Evolutionary conservation across 2,888 invertebrate genomes (phyloP).

Genomic region (Hecatera dysodea): DNA sequence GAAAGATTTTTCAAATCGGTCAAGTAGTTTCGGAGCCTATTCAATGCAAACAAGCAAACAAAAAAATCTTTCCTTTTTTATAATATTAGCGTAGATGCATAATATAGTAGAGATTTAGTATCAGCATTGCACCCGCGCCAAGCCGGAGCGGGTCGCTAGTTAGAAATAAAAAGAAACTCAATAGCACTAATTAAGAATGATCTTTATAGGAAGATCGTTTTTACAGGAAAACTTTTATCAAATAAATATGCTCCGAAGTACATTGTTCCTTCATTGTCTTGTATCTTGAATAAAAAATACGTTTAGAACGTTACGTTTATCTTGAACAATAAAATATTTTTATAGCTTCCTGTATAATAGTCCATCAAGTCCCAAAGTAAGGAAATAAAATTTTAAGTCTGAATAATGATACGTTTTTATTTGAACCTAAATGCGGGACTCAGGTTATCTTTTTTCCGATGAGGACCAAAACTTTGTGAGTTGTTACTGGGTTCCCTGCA

Average conservation of each 20-base stretch:
- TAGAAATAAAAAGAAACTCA: too few species aligned
- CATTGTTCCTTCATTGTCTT: slow-evolving; percentile 25
- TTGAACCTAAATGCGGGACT: slow-evolving; percentile 10
- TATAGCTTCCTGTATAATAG: slow-evolving; percentile 38
- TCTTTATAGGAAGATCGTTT: background rate
- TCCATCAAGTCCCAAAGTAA: slow-evolving; percentile 31
- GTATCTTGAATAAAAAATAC: slow-evolving; percentile 43
- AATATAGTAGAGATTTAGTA: too few species aligned
- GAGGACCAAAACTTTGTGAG: background rate
- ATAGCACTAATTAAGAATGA: slow-evolving; percentile 3
- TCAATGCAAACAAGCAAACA: too few species aligned
- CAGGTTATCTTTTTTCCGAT: background rate
- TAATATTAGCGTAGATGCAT: too few species aligned
- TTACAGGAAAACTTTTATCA: background rate
- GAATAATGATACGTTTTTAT: slow-evolving; percentile 39
- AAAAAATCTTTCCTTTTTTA: too few species aligned
- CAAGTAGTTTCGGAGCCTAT: too few species aligned
- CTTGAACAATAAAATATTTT: slow-evolving; percentile 49
- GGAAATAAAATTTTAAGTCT: slow-evolving; percentile 49
- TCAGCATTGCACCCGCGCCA: too few species aligned
- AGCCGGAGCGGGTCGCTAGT: too few species aligned
- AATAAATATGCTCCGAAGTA: background rate
- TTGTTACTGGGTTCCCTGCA: too few species aligned
- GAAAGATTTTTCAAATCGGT: too few species aligned
- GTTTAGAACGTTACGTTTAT: slow-evolving; percentile 53